A percentile compares a stretch with the other conserved stretches of the same genome.
Conservation (phyloP, 2,888 invertebrate species). For the Acronicta alni region DNA sequence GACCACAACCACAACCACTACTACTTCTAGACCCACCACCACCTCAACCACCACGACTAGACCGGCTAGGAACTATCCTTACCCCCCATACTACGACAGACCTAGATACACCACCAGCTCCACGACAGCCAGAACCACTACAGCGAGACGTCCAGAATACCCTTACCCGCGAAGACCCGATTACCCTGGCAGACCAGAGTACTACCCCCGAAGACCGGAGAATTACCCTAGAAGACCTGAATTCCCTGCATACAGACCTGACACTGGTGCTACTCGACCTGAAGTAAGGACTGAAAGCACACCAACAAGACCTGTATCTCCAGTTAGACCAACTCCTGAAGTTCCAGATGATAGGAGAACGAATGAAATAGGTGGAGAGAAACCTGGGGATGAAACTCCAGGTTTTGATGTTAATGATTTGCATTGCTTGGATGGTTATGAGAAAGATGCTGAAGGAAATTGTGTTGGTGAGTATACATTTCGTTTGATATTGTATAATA, state of each 20-base stretch:
- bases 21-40: constrained; percentile 44
- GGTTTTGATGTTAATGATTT: constrained; percentile 66
- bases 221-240: constrained; percentile 43
- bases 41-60: constrained; percentile 47
- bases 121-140: constrained; percentile 42
- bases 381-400: constrained; percentile 53
- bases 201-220: constrained; percentile 41
- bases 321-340: constrained; percentile 18
- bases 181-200: constrained; percentile 41
- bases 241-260: constrained; percentile 36
- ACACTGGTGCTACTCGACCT: constrained; percentile 23
- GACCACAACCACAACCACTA: constrained; percentile 57
- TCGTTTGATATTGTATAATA: too few species aligned
- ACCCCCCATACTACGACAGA: constrained; percentile 29
- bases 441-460: constrained; percentile 86
- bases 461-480: constrained; percentile 89
- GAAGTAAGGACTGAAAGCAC: constrained; percentile 22
- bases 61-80: constrained; percentile 48
- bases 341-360: constrained; percentile 48
- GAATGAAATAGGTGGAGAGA: constrained; percentile 57
- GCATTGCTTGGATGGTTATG: constrained; percentile 87
- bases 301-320: constrained; percentile 17
- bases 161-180: constrained; percentile 50
- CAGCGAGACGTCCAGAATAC: constrained; percentile 40
- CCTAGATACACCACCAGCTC: constrained; percentile 9